A percentile compares a stretch with the other conserved stretches of the same genome.
Conservation (phyloP, 2,888 invertebrate genomes). For the Agriopis aurantiaria region DNA sequence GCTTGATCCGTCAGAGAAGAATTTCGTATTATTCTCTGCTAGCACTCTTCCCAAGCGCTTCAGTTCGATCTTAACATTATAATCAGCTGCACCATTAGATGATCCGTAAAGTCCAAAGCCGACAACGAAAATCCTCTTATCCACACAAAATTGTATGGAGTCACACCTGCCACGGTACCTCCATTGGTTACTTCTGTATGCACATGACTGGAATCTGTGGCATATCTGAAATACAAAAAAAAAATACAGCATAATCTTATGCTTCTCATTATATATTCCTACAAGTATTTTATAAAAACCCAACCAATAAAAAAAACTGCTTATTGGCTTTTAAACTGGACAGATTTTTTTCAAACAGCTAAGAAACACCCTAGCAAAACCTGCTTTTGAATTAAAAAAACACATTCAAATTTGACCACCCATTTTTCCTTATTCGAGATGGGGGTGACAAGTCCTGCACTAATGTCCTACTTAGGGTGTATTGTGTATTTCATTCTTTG, state of each 20-base stretch:
- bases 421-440: no score
- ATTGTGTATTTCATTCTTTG: no score
- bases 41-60: conserved; percentile 95
- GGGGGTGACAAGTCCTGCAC: no score
- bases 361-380: no score
- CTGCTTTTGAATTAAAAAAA: no score
- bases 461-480: no score
- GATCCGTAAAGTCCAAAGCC: conserved; percentile 98
- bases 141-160: conserved; percentile 98
- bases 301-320: no score
- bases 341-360: no score
- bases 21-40: conserved; percentile 96
- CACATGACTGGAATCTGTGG: conserved; percentile 98
- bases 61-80: conserved; percentile 97
- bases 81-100: conserved; percentile 97
- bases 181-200: conserved; percentile 99
- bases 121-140: conserved; percentile 97
- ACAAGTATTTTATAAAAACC: background rate
- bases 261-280: background rate
- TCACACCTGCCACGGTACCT: conserved; percentile 98
- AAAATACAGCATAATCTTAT: background rate
- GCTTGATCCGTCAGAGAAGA: conserved; percentile 98
- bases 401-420: no score
- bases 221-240: conserved; percentile 89
- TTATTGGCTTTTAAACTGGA: no score